Evolutionary conservation across 1,140 invertebrate genomes (phyloP), one percentile per base, ranked within the genome.

Genomic region (Colletes latitarsis): DNA sequence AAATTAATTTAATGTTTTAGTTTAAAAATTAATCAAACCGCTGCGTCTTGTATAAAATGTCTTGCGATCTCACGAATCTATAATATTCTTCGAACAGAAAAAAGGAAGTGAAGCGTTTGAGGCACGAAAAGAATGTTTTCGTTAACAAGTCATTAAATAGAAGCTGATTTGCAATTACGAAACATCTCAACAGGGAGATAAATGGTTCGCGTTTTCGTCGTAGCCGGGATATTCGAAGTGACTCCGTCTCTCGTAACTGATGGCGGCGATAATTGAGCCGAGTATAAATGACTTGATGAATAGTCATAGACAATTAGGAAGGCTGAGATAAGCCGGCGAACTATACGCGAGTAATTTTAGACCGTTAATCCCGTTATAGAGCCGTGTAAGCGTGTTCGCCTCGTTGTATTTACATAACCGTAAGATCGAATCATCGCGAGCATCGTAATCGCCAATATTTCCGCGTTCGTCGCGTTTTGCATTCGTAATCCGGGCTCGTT

Each of bases 251-350:
- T 68, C 21, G 68, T 80, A 86, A 87, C 77, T 81, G 80, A 85
- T 85, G 85, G 77, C 70, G 71, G 43, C 62, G 89, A 82, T 89
- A 90, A 88, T 89, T 88, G 86, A 82, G 75, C 66, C 66, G 82
- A 81, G 73, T 88, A 85, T 83, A 89, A 90, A 89, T 88, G 84
- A 89, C 84, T 89, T 77, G 85, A 88, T 90, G 86, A 89, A 90
- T 90, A 89, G 82, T 90, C 83, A 88, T 87, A 83, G 83, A 86
- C 77, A 85, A 89, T 87, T 87, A 86, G 83, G 74, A 73, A 86
- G 69, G 14, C 68, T 12, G 77, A 87, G 74, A 87, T 87, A 87
- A 87, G 78, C 75, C 80, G 43, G 55, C 53, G 46, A 77, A 70
- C 52, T 67, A 43, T 75, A 49, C 70, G 39, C 15, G 57, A 62